Evolutionary conservation across 2,113 vertebrate genomes (phyloP).

Genomic region (Marcusenius ussheri): DNA sequence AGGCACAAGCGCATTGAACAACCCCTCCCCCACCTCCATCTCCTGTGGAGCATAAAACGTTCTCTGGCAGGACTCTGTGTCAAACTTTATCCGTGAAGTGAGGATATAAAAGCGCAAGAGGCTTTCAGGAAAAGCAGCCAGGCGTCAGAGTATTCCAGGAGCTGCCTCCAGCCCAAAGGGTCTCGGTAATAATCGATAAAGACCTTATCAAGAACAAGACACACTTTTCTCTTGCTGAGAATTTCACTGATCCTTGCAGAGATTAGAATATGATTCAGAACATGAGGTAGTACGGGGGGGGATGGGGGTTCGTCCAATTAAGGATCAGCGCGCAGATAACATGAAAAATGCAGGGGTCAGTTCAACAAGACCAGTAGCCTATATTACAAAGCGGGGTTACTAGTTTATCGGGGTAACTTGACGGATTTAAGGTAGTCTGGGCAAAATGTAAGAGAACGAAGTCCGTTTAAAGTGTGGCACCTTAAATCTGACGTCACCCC

Average conservation of each 20-base stretch:
- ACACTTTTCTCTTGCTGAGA: constrained; percentile 17
- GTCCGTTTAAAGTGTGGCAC: too few species aligned
- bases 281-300: neutral
- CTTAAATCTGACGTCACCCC: too few species aligned
- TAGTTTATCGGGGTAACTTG: too few species aligned
- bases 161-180: constrained; percentile 5
- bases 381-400: too few species aligned
- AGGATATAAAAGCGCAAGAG: constrained; percentile 24
- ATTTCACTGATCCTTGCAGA: neutral
- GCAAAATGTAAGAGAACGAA: too few species aligned
- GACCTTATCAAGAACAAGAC: constrained; percentile 28
- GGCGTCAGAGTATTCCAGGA: neutral
- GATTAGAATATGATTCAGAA: neutral
- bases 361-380: neutral
- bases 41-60: constrained; percentile 35
- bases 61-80: constrained; percentile 27
- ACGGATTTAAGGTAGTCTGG: too few species aligned
- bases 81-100: neutral
- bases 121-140: constrained; percentile 15
- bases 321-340: neutral
- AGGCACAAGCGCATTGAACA: neutral
- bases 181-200: constrained; percentile 30
- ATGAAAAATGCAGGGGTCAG: neutral
- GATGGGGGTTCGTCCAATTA: neutral
- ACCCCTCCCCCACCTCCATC: neutral